phyloP scores from a whole-genome alignment of 2,797 vertebrate genomes.

The Salmo trutta region DNA sequence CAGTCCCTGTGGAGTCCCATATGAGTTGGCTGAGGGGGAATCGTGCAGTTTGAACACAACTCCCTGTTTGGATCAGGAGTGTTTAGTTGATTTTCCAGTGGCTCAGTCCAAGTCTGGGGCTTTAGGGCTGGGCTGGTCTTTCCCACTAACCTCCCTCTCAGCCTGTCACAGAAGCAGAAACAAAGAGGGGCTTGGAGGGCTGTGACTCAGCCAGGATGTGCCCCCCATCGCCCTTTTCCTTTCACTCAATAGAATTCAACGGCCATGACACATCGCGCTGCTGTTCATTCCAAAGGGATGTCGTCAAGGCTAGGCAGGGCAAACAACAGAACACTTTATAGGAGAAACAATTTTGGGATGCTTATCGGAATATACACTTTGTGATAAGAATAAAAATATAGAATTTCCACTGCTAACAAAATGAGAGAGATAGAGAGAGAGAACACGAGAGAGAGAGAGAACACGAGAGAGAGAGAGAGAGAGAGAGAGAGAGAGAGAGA shows the following conservation, averaged over 20 bases:
- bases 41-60: slow-evolving; percentile 1
- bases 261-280: not conserved
- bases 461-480: too few species aligned
- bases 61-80: not conserved
- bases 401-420: too few species aligned
- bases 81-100: slow-evolving; percentile 5
- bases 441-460: not conserved
- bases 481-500: too few species aligned
- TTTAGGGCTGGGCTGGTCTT: not conserved
- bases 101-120: slow-evolving; percentile 7
- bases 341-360: not conserved
- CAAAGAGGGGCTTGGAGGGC: not conserved
- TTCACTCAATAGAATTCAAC: not conserved
- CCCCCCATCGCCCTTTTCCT: slow-evolving; percentile 8
- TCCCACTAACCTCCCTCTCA: not conserved
- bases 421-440: not conserved
- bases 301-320: slow-evolving; percentile 3
- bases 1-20: not conserved
- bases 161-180: too few species aligned
- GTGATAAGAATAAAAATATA: not conserved
- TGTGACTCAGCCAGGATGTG: slow-evolving; percentile 11
- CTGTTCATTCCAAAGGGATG: not conserved
- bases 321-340: not conserved
- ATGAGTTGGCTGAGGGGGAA: not conserved
- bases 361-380: not conserved